Conservation (phyloP, 2,113 vertebrate species). For the Chrysochloris asiatica region DNA sequence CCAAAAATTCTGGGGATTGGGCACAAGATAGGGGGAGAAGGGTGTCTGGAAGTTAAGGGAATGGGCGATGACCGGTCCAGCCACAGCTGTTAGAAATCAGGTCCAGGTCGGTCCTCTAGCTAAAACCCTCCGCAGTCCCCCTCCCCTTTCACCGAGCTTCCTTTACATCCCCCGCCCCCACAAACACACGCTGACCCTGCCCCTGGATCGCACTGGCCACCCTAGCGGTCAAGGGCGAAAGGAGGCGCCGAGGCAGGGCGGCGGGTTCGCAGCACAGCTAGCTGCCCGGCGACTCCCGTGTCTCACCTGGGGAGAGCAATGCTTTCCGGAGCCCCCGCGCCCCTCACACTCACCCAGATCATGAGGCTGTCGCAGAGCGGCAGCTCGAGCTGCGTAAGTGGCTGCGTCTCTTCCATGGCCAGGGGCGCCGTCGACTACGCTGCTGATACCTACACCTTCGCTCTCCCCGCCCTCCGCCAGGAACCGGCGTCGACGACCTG, state of each 20-base stretch:
- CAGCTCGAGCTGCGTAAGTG: constrained; percentile 59
- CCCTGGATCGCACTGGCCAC: neutral
- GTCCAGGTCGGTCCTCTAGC: too few species aligned
- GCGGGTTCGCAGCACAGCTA: too few species aligned
- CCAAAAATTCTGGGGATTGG: neutral
- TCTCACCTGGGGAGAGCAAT: too few species aligned
- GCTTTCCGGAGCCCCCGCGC: too few species aligned
- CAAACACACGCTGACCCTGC: neutral
- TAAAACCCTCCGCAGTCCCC: neutral
- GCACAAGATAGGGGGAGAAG: neutral
- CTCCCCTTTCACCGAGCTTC: neutral
- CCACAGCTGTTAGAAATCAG: neutral
- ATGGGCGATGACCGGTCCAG: neutral
- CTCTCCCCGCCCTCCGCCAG: neutral
- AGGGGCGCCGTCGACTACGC: neutral
- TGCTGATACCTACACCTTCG: neutral
- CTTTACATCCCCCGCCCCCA: neutral
- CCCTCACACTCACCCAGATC: constrained; percentile 83
- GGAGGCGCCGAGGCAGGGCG: neutral
- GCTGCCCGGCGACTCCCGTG: too few species aligned
- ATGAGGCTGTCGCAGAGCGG: constrained; percentile 86
- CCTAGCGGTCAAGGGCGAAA: neutral
- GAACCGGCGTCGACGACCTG: constrained; percentile 55
- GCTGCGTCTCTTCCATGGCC: constrained; percentile 78
- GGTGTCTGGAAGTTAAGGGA: neutral